These are phyloP conservation scores for Neoniphon sammara DNA, from an alignment of 2,797 vertebrate genomes.

Conservation along the genomic window DNA sequence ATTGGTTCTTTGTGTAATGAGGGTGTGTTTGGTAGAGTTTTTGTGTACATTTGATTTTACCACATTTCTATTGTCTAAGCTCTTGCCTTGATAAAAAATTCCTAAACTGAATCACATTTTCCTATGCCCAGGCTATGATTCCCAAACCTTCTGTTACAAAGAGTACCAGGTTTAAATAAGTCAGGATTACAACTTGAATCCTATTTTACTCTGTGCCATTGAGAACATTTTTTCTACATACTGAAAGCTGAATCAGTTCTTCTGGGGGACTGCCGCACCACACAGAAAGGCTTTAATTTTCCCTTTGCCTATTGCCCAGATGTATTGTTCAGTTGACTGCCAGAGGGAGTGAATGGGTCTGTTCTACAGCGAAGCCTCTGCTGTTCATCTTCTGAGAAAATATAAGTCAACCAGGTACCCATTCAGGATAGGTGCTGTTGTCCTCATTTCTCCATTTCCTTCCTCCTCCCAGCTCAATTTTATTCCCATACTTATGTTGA, in stretches of 20 bases:
- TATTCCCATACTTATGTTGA: background rate
- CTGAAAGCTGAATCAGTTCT: background rate
- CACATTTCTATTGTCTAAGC: no score
- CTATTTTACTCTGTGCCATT: background rate
- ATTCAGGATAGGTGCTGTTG: no score
- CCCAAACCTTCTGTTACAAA: background rate
- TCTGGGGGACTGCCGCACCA: background rate
- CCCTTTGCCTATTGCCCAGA: background rate
- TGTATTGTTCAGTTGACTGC: background rate
- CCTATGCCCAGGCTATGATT: background rate
- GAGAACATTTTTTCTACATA: background rate
- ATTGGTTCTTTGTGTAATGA: background rate
- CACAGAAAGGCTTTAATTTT: background rate
- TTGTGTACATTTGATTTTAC: no score
- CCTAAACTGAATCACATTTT: background rate
- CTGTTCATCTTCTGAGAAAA: background rate
- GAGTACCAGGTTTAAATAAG: constrained; percentile 4
- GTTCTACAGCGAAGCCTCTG: background rate
- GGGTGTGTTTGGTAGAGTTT: background rate
- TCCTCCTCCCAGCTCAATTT: background rate
- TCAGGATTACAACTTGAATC: background rate
- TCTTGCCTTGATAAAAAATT: no score
- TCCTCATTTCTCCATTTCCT: background rate
- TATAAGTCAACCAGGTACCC: background rate
- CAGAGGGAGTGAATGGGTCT: background rate